phyloP scores from a whole-genome alignment of 2,113 vertebrate genomes.

The Smithornis capensis region DNA sequence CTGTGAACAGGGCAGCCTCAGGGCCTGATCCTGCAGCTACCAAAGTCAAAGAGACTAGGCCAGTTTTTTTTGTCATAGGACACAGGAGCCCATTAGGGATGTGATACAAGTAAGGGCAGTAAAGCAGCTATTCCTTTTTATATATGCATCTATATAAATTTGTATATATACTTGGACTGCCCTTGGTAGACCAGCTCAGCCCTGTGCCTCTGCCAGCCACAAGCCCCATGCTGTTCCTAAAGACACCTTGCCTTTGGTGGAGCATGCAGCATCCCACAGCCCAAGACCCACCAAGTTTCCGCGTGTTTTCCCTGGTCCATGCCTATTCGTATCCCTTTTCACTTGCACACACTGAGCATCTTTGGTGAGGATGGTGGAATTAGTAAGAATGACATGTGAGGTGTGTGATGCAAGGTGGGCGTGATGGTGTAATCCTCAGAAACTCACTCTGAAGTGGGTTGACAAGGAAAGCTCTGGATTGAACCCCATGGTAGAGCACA shows the following conservation, averaged over 20 bases:
- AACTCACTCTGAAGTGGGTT: background rate
- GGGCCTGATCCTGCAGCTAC: background rate
- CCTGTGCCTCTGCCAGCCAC: background rate
- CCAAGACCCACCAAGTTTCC: accelerated
- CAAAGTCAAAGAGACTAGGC: background rate
- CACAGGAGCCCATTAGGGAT: background rate
- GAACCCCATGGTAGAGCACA: background rate
- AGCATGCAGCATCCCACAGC: background rate
- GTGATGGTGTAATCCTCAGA: background rate
- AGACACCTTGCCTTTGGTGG: background rate
- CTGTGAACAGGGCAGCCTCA: background rate
- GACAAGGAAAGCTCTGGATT: background rate
- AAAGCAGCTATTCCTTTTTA: background rate
- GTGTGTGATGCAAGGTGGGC: background rate
- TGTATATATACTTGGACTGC: background rate
- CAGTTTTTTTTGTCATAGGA: background rate
- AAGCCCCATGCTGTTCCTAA: background rate
- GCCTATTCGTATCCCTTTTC: background rate
- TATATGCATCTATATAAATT: background rate
- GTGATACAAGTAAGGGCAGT: background rate
- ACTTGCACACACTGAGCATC: background rate
- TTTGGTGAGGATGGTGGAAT: background rate
- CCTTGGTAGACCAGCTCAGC: background rate
- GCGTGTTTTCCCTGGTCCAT: background rate
- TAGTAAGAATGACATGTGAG: background rate